Conservation (phyloP, 2,888 invertebrate species). For the Cosmia pyralina region DNA sequence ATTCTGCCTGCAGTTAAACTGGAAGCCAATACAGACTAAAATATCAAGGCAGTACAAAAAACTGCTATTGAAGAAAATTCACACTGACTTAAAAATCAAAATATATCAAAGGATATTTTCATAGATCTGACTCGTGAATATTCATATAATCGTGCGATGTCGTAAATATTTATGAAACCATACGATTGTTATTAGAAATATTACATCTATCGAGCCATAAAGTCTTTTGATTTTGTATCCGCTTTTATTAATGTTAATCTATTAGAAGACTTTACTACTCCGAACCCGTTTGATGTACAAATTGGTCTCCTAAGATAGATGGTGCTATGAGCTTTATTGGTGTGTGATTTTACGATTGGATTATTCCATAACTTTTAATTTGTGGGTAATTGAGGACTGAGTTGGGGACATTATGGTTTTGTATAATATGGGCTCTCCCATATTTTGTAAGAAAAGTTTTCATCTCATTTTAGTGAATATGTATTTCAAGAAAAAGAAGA, state of each 20-base stretch:
- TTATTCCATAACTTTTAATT: slow-evolving; percentile 74
- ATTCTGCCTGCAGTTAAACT: neutral
- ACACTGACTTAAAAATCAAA: slow-evolving; percentile 19
- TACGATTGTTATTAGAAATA: slow-evolving; percentile 74
- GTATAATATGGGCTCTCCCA: slow-evolving; percentile 52
- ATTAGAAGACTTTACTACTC: slow-evolving; percentile 84
- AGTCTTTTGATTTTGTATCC: slow-evolving; percentile 77
- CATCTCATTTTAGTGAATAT: neutral
- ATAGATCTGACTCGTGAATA: slow-evolving; percentile 27
- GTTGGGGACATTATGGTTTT: slow-evolving; percentile 62
- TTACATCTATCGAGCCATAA: slow-evolving; percentile 75
- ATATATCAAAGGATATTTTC: slow-evolving; percentile 35
- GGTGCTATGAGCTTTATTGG: slow-evolving; percentile 79
- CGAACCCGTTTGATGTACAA: slow-evolving; percentile 81
- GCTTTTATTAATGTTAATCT: slow-evolving; percentile 85
- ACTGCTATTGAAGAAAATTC: neutral
- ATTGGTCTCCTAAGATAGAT: slow-evolving; percentile 81
- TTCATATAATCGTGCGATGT: slow-evolving; percentile 64
- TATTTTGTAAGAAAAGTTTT: slow-evolving; percentile 13
- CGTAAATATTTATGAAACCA: slow-evolving; percentile 70
- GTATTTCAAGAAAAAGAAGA: neutral
- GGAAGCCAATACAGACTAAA: neutral
- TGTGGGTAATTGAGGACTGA: slow-evolving; percentile 66
- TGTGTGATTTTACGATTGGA: slow-evolving; percentile 76
- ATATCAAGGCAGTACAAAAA: neutral